Conservation (phyloP, 2,113 vertebrate species). For the Cygnus atratus region DNA sequence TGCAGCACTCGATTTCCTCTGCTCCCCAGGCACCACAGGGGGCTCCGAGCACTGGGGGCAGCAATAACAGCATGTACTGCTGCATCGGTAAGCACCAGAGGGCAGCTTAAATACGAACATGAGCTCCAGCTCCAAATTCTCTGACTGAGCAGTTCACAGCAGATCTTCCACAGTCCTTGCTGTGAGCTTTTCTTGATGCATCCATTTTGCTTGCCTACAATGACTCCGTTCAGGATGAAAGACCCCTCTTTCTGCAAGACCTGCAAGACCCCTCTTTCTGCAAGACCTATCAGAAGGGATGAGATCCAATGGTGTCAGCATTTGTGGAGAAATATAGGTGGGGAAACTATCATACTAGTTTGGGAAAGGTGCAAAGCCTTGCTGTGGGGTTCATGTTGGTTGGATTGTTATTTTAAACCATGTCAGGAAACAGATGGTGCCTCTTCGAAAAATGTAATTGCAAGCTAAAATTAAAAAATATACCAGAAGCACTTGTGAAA, state of each 20-base stretch:
- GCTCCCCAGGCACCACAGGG: not conserved
- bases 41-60: not conserved
- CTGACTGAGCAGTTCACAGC: not conserved
- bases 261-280: not conserved
- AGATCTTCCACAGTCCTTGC: not conserved
- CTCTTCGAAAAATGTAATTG: not conserved
- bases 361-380: not conserved
- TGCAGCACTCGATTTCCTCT: not conserved
- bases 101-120: not conserved
- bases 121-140: not conserved
- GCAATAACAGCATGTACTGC: not conserved
- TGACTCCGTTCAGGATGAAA: not conserved
- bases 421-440: conserved; percentile 44
- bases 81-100: not conserved
- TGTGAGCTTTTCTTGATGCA: not conserved
- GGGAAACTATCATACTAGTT: not conserved
- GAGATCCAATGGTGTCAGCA: not conserved
- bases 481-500: conserved; percentile 10
- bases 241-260: not conserved
- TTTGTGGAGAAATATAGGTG: not conserved
- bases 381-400: not conserved
- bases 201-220: conserved; percentile 10
- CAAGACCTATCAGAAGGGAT: not conserved
- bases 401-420: conserved; percentile 41
- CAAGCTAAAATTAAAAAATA: conserved; percentile 51